Percentiles rank a stretch among this genome's conserved stretches.
phyloP scores from a whole-genome alignment of 2,797 vertebrate species.

The Podargus strigoides region DNA sequence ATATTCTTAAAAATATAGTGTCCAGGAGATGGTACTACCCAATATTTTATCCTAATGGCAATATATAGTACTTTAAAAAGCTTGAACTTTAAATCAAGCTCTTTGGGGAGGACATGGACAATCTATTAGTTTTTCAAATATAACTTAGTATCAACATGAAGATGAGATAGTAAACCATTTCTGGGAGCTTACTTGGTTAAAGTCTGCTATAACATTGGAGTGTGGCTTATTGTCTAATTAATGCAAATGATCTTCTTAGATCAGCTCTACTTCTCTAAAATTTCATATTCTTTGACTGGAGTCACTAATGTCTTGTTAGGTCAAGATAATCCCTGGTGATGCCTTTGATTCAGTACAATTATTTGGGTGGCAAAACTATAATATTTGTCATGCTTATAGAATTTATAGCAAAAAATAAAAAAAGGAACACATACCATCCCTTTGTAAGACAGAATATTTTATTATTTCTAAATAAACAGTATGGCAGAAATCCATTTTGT shows the following conservation, averaged over 20 bases:
- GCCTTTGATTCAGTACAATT: not conserved
- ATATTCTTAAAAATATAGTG: constrained; percentile 23
- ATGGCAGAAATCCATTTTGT: not conserved
- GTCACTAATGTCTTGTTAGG: not conserved
- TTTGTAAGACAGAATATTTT: not conserved
- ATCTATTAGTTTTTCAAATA: constrained; percentile 6
- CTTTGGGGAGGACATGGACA: not conserved
- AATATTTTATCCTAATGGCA: constrained; percentile 42
- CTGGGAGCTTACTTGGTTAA: not conserved
- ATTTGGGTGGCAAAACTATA: not conserved
- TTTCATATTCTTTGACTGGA: not conserved
- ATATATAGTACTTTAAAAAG: not conserved
- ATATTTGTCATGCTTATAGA: not conserved
- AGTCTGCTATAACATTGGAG: not conserved
- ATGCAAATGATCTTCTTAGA: not conserved
- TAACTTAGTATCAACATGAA: not conserved
- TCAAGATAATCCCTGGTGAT: not conserved
- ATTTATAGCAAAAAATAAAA: not conserved
- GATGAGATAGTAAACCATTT: not conserved
- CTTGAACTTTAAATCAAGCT: constrained; percentile 49
- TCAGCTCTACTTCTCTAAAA: not conserved
- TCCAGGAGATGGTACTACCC: not conserved
- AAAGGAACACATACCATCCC: not conserved
- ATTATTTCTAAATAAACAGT: not conserved
- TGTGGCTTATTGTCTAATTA: not conserved